These are phyloP conservation scores for Odontomyia ornata DNA, from an alignment of 2,888 invertebrate species.

Conservation along the genomic window DNA sequence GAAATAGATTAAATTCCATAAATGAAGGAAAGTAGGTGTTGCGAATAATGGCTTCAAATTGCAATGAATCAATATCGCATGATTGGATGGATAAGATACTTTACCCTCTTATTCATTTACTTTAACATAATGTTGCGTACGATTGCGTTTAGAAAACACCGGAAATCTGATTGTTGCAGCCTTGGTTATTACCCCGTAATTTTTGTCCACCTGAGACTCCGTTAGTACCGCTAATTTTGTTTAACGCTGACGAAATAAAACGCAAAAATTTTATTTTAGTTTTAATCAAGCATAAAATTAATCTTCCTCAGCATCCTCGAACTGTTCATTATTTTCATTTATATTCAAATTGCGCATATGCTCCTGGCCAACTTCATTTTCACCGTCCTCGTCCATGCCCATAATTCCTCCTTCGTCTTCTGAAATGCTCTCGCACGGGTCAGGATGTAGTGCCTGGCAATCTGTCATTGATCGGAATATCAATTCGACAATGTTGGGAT, in stretches of 20 bases:
- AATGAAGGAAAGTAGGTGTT: no score
- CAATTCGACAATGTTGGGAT: constrained; percentile 69
- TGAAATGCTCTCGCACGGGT: constrained; percentile 70
- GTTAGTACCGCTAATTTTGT: no score
- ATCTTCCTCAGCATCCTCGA: constrained; percentile 62
- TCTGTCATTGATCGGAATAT: constrained; percentile 80
- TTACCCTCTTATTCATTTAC: no score
- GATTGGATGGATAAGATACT: no score
- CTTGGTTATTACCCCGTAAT: no score
- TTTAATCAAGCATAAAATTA: constrained; percentile 7
- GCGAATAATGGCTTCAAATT: no score
- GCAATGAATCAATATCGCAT: no score
- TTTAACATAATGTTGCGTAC: no score
- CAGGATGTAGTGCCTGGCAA: constrained; percentile 84
- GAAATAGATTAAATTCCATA: no score
- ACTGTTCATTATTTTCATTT: constrained; percentile 58
- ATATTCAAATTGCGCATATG: constrained; percentile 61
- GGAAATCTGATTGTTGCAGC: no score
- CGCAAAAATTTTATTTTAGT: background rate
- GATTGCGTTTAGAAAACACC: no score
- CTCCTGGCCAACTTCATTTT: constrained; percentile 54
- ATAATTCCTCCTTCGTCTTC: constrained; percentile 60
- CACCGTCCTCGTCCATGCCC: constrained; percentile 57
- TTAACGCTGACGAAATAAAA: background rate
- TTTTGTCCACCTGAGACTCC: no score